A percentile compares a stretch with the other conserved stretches of the same genome.
phyloP scores from a whole-genome alignment of 2,113 vertebrate genomes.

The Procavia capensis region DNA sequence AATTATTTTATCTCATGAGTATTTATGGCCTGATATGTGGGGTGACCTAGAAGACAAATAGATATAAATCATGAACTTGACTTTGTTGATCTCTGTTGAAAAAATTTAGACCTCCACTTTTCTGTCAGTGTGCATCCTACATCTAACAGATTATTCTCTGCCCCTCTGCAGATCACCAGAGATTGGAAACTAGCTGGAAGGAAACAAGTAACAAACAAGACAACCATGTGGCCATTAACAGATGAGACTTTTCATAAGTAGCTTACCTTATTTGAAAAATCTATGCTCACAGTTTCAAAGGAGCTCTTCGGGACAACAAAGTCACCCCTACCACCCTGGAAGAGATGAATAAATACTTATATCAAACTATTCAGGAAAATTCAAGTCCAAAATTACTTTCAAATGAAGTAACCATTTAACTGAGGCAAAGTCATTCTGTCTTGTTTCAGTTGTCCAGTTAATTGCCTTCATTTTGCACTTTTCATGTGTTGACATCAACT shows the following conservation, averaged over 20 bases:
- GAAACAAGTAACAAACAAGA: background rate
- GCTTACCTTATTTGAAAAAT: background rate
- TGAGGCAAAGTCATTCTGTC: slow-evolving; percentile 38
- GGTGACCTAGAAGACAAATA: background rate
- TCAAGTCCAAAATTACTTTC: slow-evolving; percentile 46
- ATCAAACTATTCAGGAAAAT: background rate
- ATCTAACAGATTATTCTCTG: background rate
- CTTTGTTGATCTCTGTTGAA: background rate
- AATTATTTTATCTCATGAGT: background rate
- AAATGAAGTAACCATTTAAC: slow-evolving; percentile 37
- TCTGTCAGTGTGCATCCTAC: background rate
- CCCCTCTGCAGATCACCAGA: background rate
- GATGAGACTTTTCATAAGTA: background rate
- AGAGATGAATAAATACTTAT: slow-evolving; percentile 5
- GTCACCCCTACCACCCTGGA: background rate
- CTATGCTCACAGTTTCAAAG: background rate
- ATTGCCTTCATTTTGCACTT: slow-evolving; percentile 38
- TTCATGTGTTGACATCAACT: slow-evolving; percentile 29
- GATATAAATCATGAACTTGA: background rate
- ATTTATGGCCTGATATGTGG: background rate
- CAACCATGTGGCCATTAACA: background rate
- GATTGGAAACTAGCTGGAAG: background rate
- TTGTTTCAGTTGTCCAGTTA: slow-evolving; percentile 56
- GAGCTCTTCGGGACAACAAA: background rate
- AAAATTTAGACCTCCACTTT: background rate